These are phyloP conservation scores for Micromesistius poutassou DNA, from an alignment of 2,797 vertebrate genomes.

Conservation along the genomic window DNA sequence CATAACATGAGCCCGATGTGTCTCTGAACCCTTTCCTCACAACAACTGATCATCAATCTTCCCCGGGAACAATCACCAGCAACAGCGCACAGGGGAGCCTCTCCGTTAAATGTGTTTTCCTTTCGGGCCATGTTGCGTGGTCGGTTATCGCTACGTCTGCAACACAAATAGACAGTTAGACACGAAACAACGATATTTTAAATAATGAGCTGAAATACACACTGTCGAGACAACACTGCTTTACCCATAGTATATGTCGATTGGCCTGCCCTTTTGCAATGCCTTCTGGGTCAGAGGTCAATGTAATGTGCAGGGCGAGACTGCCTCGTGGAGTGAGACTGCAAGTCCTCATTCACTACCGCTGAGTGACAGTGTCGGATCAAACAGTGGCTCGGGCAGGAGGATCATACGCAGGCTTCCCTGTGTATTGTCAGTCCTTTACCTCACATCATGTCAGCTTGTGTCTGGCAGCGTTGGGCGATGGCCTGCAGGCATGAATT, in stretches of 20 bases:
- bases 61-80: not conserved
- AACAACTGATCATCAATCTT: not conserved
- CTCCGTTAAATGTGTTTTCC: not conserved
- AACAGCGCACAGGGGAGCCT: not conserved
- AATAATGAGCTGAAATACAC: not conserved
- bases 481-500: conserved; percentile 10
- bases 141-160: not conserved
- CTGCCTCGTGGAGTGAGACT: not conserved
- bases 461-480: not conserved
- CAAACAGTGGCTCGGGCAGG: not conserved
- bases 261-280: not conserved
- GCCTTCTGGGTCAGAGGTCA: not conserved
- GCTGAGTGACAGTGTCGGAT: not conserved
- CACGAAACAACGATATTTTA: not conserved
- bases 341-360: not conserved
- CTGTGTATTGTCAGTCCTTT: not conserved
- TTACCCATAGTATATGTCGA: not conserved
- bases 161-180: not conserved
- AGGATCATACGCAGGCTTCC: not conserved
- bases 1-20: not conserved
- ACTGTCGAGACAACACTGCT: not conserved
- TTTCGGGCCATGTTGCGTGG: not conserved
- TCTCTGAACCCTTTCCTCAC: not conserved
- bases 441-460: not conserved
- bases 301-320: not conserved